phyloP scores from a whole-genome alignment of 2,113 vertebrate genomes.

The Machaerirhynchus nigripectus region DNA sequence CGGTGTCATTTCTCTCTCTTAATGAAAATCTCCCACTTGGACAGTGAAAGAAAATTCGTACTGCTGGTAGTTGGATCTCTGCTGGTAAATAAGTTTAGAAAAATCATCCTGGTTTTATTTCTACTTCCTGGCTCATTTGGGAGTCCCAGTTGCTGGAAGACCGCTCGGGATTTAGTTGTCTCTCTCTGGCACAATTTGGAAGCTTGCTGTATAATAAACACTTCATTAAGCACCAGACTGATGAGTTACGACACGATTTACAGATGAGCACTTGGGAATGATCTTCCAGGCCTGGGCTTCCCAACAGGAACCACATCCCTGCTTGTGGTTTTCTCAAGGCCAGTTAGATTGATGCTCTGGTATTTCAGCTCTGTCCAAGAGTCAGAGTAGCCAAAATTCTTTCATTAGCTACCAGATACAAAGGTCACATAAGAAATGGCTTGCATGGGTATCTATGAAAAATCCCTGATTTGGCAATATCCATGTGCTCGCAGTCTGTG shows the following conservation, averaged over 20 bases:
- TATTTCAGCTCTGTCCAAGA: background rate
- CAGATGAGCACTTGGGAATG: background rate
- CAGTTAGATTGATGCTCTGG: background rate
- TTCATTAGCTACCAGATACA: background rate
- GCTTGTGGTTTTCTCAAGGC: background rate
- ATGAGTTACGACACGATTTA: background rate
- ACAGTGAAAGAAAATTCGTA: background rate
- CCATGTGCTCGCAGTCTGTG: rapidly evolving
- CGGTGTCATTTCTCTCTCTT: background rate
- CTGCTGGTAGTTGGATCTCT: background rate
- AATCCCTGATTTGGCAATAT: background rate
- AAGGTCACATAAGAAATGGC: background rate
- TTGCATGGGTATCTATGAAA: background rate
- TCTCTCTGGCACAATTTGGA: background rate
- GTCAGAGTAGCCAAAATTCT: background rate
- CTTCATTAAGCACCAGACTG: background rate
- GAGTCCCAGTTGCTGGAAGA: background rate
- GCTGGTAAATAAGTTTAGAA: background rate
- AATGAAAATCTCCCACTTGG: background rate
- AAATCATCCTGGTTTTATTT: background rate
- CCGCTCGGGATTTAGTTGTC: background rate
- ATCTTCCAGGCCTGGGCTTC: background rate
- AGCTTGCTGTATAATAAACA: background rate
- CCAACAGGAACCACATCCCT: background rate
- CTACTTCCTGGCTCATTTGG: background rate